phyloP scores from a whole-genome alignment of 2,797 vertebrate species.

The Intellagama lesueurii region DNA sequence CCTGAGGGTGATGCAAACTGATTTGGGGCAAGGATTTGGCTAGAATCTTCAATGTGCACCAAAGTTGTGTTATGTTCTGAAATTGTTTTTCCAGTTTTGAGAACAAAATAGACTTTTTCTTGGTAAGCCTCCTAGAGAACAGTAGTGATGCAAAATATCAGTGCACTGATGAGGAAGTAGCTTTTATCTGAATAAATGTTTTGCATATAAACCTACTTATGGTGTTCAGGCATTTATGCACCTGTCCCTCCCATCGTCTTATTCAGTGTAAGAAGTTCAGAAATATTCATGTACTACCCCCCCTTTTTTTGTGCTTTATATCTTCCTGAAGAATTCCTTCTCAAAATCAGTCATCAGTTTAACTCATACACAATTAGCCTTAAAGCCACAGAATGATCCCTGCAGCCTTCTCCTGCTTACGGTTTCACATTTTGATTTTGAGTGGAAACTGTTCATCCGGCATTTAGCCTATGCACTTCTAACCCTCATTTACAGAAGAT shows the following conservation, averaged over 20 bases:
- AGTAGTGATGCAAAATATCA: not conserved
- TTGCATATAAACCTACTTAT: not conserved
- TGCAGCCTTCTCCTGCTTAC: not conserved
- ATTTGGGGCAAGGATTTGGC: not conserved
- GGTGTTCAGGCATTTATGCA: not conserved
- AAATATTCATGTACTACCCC: not conserved
- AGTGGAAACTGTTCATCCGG: constrained; percentile 18
- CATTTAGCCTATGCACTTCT: constrained; percentile 31
- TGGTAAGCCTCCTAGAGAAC: not conserved
- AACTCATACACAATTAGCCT: constrained; percentile 27
- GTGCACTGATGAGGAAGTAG: not conserved
- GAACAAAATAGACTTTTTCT: not conserved
- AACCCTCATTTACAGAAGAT: constrained; percentile 31
- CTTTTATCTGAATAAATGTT: not conserved
- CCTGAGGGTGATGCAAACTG: not conserved
- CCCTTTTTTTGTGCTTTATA: not conserved
- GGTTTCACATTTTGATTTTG: constrained; percentile 19
- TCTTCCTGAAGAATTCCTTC: not conserved
- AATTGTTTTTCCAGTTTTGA: not conserved
- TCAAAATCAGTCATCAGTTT: constrained; percentile 12
- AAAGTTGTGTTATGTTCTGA: not conserved
- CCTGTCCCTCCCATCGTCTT: not conserved
- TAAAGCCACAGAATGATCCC: constrained; percentile 6
- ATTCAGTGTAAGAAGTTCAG: not conserved
- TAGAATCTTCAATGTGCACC: not conserved